A percentile compares a stretch with the other conserved stretches of the same genome.
Conservation (phyloP, 2,113 vertebrate genomes). For the Planiliza haematocheilus region DNA sequence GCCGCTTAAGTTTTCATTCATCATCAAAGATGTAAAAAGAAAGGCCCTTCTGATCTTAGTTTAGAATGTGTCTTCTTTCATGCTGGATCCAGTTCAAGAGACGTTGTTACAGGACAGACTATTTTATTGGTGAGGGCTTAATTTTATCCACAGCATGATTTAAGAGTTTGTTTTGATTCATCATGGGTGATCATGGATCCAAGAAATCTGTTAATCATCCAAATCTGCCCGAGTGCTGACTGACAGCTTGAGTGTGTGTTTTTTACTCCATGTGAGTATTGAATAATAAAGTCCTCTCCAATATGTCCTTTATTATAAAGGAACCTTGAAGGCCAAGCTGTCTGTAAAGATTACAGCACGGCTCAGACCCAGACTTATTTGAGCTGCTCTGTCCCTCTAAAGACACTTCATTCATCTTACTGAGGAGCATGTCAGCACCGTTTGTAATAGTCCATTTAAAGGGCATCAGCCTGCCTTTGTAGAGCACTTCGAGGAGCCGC, state of each 20-base stretch:
- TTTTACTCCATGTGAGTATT: background rate
- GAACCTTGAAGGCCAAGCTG: constrained; percentile 56
- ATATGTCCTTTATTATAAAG: constrained; percentile 63
- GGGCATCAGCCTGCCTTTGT: constrained; percentile 73
- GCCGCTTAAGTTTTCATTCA: background rate
- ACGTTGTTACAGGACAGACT: constrained; percentile 7
- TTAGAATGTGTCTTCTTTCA: too few relatives aligned
- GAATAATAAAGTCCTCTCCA: constrained; percentile 52
- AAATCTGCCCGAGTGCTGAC: constrained; percentile 3
- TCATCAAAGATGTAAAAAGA: background rate
- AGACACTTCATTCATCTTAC: constrained; percentile 75
- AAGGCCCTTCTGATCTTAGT: background rate
- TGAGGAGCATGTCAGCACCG: constrained; percentile 70
- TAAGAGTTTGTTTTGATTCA: constrained; percentile 11
- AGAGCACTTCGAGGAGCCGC: constrained; percentile 57
- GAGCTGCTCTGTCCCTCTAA: constrained; percentile 65
- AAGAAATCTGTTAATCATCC: background rate
- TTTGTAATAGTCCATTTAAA: constrained; percentile 75
- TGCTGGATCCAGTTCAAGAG: background rate
- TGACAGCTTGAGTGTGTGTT: background rate
- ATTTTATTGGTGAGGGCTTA: constrained; percentile 10
- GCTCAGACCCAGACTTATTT: constrained; percentile 59
- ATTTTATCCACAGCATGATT: constrained; percentile 35
- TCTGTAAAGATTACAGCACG: constrained; percentile 52
- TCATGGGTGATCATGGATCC: background rate